Base-by-base conservation (phyloP, 2,797 vertebrate species). In the Nannoperca australis region DNA sequence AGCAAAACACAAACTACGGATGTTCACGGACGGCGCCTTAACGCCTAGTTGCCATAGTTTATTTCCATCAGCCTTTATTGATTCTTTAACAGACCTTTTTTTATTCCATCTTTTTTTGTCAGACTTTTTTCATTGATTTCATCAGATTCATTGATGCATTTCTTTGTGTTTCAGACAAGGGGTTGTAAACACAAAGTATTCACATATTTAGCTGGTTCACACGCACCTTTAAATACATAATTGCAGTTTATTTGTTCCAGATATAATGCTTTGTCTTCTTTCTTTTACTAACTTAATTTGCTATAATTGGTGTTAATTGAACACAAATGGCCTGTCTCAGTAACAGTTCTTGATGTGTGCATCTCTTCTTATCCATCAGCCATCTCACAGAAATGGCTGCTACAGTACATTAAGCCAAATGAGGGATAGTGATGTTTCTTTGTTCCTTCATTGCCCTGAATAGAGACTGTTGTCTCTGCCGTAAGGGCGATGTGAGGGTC, bases 391-490 rank as follows among this genome's bases (percentile, higher is more conserved):
- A 51, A 50, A 38, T 38, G 58, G 64, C 73, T 36, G 18, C 45
- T 54, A 64, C 14, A 12, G 17, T 49, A 34, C 68, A 68, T 84
- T 71, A 82, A 84, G 55, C 45, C 56, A 45, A 74, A 47, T 78
- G 71, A 82, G 38, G 62, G 73, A 78, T 56, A 45, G 83, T 83
- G 86, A 83, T 77, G 74, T 40, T 70, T 78, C 70, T 51, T 30
- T 27, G 58, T 83, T 84, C 38, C 80, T 82, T 91, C 70, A 83
- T 72, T 82, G 82, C 76, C 67, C 51, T 51, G 70, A 70, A 65
- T 74, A 81, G 72, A 78, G 62, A 66, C 77, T 56, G 69, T 72
- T 78, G 73, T 83, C 76, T 89, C 22, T 63, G 59, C 30, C 75
- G 70, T 83, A 47, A 70, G 81, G 78, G 79, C 32, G 80, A 70